phyloP scores from a whole-genome alignment of 2,113 vertebrate species.

The Hydrolagus affinis region DNA sequence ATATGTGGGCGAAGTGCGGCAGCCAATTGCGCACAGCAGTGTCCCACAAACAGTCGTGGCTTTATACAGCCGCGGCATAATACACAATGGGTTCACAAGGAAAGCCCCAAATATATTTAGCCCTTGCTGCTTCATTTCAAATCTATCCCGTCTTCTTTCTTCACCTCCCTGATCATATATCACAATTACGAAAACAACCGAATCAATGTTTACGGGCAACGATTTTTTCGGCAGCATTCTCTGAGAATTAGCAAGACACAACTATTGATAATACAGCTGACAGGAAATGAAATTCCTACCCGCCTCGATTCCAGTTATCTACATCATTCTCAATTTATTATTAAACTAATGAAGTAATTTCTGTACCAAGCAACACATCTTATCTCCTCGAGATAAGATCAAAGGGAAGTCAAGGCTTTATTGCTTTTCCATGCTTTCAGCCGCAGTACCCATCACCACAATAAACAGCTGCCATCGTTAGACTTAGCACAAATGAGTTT shows the following conservation, averaged over 20 bases:
- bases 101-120: no score
- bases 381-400: slow-evolving; percentile 50
- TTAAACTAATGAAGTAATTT: slow-evolving; percentile 71
- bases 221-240: not conserved
- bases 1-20: no score
- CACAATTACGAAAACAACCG: not conserved
- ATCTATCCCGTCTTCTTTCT: not conserved
- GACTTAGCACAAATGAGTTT: not conserved
- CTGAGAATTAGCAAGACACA: not conserved
- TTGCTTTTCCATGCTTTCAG: slow-evolving; percentile 51
- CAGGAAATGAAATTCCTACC: slow-evolving; percentile 45
- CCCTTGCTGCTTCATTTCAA: not conserved
- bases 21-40: no score
- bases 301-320: slow-evolving; percentile 65
- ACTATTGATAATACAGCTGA: not conserved
- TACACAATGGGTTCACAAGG: not conserved
- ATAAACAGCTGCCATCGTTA: not conserved
- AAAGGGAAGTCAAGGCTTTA: slow-evolving; percentile 53
- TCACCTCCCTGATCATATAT: not conserved
- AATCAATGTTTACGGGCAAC: not conserved
- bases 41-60: no score
- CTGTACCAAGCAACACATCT: slow-evolving; percentile 45
- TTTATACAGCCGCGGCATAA: not conserved
- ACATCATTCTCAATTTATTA: slow-evolving; percentile 65
- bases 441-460: not conserved